Conservation (phyloP, 2,113 vertebrate species). For the Laticauda colubrina region DNA sequence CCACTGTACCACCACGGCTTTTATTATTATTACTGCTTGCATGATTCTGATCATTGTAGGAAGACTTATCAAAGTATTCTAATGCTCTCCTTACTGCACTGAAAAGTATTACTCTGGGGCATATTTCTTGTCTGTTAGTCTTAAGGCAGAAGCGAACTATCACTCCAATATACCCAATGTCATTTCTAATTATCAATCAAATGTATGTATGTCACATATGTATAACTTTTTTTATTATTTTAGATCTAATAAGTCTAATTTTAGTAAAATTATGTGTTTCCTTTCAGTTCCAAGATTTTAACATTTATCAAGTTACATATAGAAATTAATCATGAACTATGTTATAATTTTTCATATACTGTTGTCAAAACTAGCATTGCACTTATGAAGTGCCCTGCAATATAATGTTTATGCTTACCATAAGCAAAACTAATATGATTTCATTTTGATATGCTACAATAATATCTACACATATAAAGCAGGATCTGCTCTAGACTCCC, state of each 20-base stretch:
- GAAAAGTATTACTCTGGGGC: not conserved
- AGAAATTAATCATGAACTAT: not conserved
- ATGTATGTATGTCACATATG: not conserved
- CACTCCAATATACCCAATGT: not conserved
- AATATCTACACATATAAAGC: too few relatives aligned
- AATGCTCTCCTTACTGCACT: not conserved
- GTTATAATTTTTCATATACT: not conserved
- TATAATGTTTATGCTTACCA: not conserved
- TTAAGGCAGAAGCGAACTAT: not conserved
- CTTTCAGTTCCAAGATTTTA: not conserved
- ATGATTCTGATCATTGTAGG: not conserved
- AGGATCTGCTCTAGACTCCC: too few relatives aligned
- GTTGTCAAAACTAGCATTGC: not conserved
- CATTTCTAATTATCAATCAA: not conserved
- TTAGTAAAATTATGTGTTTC: not conserved
- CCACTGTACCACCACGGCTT: too few relatives aligned
- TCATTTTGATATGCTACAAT: not conserved
- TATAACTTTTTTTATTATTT: constrained; percentile 1
- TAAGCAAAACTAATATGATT: not conserved
- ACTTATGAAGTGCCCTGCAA: not conserved
- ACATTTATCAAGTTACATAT: not conserved
- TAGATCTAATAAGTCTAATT: not conserved
- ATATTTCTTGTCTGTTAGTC: not conserved
- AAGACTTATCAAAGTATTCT: not conserved
- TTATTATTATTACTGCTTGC: not conserved